Base-by-base conservation (phyloP, 2,797 vertebrate species). In the Manis pentadactyla region DNA sequence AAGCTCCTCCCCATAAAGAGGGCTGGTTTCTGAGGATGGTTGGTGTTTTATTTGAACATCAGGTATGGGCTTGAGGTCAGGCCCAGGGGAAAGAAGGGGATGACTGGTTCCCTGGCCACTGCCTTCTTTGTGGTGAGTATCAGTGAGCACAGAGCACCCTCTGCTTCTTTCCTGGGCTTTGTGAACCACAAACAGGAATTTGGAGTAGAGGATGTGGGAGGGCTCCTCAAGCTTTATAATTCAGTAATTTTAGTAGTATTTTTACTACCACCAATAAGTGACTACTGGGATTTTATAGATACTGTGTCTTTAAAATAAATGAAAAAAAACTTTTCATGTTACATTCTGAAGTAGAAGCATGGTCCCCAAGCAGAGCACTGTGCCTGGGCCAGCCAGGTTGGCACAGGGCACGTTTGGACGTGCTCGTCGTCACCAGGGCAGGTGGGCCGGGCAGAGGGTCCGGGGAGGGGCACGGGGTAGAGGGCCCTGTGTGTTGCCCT, bases 401-500 rank as follows among this genome's bases (percentile, higher is more conserved):
- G 10, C 46, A 46, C 46, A 46, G 46, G 46, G 46, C 46, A 46
- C 1, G 10, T 66, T 78, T 82, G 19, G 42, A 82, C 51, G 29
- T 4, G 5, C 15, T 55, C 10, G 2, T 53, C 7, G 1, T 27
- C 57, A 12, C 6, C 42, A 25, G 42, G 84, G 2, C 37, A 53
- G 69, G 49, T 25, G 27, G n/a, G 21, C 4, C 13, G 61, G 49
- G 25, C 27, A 34, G 25, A 73, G 12, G 23, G 13, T 61, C 14
- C 17, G 27, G 27, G 51, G 25, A 25, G 73, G 69, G 71, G 42
- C 17, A 2, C 0, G 7, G 25, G 27, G 3, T 11, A 19, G 39
- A 34, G 11, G 0, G 3, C 2, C 0, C 0, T 5, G 0, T 51
- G 1, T 29, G 34, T 18, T 39, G 78, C 14, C 1, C 71, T 19